These are phyloP conservation scores for Parelbella ahira DNA, from an alignment of 2,888 invertebrate genomes.

Conservation along the genomic window DNA sequence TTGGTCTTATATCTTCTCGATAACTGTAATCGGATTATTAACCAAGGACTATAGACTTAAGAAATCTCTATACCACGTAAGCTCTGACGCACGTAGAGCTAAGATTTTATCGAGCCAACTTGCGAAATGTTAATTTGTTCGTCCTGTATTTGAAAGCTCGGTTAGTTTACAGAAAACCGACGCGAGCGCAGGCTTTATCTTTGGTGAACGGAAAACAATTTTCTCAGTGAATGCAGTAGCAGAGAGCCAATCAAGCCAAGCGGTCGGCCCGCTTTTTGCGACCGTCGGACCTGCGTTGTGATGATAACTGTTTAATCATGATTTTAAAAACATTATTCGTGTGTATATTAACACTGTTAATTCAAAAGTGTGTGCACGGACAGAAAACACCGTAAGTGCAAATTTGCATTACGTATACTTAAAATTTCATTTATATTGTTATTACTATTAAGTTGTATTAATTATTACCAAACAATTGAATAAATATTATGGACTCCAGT, in stretches of 20 bases:
- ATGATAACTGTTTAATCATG: conserved; percentile 59
- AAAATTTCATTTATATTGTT: no score
- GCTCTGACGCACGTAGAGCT: conserved; percentile 42
- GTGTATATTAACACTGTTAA: conserved; percentile 42
- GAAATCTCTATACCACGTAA: conserved; percentile 29
- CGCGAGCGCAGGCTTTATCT: conserved; percentile 56
- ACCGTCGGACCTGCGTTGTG: conserved; percentile 41
- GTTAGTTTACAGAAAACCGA: conserved; percentile 33
- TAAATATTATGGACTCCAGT: no score
- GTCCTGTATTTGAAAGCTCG: conserved; percentile 55
- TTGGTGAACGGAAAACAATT: conserved; percentile 39
- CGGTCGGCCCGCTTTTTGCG: conserved; percentile 53
- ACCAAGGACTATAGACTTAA: conserved; percentile 26
- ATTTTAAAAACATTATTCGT: conserved; percentile 48
- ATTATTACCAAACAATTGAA: no score
- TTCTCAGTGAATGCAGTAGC: conserved; percentile 55
- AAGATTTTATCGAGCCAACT: conserved; percentile 35
- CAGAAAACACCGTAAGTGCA: conserved; percentile 59
- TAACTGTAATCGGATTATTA: no score
- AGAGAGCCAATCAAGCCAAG: conserved; percentile 56
- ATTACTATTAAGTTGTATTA: no score
- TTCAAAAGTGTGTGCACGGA: conserved; percentile 45
- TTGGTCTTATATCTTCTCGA: conserved; percentile 5
- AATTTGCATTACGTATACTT: neutral
- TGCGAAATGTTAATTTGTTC: conserved; percentile 42